Conservation (phyloP, 2,888 invertebrate genomes). For the Eutolmus rufibarbis region DNA sequence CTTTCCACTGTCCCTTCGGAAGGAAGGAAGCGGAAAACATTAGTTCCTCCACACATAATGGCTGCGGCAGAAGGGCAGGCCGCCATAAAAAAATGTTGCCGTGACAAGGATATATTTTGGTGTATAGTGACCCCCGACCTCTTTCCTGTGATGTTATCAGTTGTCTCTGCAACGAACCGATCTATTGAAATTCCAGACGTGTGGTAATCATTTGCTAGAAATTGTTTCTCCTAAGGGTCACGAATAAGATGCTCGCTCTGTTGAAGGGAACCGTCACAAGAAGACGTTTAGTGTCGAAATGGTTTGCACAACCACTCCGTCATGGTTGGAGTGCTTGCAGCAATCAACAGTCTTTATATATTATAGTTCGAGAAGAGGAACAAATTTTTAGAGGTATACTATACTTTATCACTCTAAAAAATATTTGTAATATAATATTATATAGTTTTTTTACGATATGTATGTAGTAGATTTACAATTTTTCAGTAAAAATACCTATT, state of each 20-base stretch:
- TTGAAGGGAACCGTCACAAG: neutral
- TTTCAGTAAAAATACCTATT: no score
- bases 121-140: neutral
- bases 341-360: neutral
- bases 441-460: no score
- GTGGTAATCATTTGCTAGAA: neutral
- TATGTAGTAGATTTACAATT: no score
- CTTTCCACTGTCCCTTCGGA: neutral
- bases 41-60: neutral
- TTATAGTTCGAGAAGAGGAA: no score
- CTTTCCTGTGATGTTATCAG: neutral
- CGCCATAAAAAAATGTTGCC: conserved; percentile 4
- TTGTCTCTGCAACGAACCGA: neutral
- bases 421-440: no score
- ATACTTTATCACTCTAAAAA: no score
- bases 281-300: neutral
- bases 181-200: conserved; percentile 36
- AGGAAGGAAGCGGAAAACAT: neutral
- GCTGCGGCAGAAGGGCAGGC: neutral
- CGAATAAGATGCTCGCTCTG: neutral
- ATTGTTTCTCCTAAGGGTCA: neutral
- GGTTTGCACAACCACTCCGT: neutral
- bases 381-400: no score
- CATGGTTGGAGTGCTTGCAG: neutral
- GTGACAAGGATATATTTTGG: neutral